Evolutionary conservation across 2,888 invertebrate genomes (phyloP).

Genomic region (Tanypteryx hageni): DNA sequence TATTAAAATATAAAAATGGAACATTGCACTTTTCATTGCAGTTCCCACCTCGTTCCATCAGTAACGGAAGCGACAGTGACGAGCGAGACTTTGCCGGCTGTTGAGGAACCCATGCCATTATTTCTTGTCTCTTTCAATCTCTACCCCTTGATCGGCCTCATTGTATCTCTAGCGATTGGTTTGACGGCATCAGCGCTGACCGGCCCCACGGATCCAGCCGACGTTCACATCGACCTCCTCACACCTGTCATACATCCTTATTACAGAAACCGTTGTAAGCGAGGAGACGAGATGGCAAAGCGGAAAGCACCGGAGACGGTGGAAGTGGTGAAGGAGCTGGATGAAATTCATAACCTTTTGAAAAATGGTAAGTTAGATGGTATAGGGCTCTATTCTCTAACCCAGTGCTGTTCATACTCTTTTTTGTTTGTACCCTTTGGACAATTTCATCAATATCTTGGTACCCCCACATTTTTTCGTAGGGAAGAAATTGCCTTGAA

Average conservation of each 20-base stretch:
- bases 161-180: conserved; percentile 82
- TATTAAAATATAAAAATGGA: no score
- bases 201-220: conserved; percentile 78
- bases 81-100: not conserved
- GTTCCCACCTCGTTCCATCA: no score
- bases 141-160: conserved; percentile 84
- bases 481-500: no score
- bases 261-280: conserved; percentile 71
- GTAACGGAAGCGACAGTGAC: not conserved
- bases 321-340: not conserved
- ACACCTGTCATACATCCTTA: conserved; percentile 81
- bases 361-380: not conserved
- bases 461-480: no score
- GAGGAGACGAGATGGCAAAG: not conserved
- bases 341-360: not conserved
- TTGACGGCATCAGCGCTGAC: conserved; percentile 83
- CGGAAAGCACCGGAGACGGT: not conserved
- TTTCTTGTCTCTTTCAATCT: conserved; percentile 87
- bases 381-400: not conserved
- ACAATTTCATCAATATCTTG: no score
- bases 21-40: no score
- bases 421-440: no score
- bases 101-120: conserved; percentile 71
- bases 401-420: no score
- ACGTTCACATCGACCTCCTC: conserved; percentile 80